Evolutionary conservation across 2,888 invertebrate species (phyloP).

Genomic region (Harmothoe impar): DNA sequence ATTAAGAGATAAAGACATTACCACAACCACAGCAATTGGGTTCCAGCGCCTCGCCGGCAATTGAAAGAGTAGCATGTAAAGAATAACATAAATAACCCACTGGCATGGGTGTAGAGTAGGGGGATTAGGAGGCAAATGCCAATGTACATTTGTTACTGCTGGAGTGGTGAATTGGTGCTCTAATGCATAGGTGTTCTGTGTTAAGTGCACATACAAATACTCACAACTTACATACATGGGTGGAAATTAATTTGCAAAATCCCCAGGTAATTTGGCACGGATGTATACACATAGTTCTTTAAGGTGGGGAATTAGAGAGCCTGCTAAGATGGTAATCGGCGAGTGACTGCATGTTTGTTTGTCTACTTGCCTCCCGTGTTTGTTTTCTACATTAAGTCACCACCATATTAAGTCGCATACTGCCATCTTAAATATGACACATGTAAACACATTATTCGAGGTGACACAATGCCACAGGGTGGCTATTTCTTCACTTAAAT

Average conservation of each 20-base stretch:
- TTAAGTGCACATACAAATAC: background rate
- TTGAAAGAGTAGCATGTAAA: conserved; percentile 15
- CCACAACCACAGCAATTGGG: background rate
- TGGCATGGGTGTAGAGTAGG: background rate
- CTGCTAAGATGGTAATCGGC: conserved; percentile 13
- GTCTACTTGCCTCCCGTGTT: background rate
- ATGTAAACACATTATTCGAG: conserved; percentile 10
- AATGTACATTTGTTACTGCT: background rate
- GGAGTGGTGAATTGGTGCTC: too few species aligned
- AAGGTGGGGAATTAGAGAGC: background rate
- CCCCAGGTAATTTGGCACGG: conserved; percentile 20
- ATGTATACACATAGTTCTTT: background rate
- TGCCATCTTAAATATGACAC: background rate
- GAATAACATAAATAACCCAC: conserved; percentile 26
- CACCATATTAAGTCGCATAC: background rate
- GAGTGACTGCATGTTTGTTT: background rate
- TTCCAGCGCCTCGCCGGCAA: background rate
- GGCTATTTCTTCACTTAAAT: background rate
- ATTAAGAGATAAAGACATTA: conserved; percentile 28
- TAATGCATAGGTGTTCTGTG: background rate
- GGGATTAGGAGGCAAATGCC: background rate
- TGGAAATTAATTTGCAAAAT: conserved; percentile 5
- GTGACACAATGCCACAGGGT: background rate
- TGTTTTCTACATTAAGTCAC: conserved; percentile 38
- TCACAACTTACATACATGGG: background rate